A percentile compares a stretch with the other conserved stretches of the same genome.
Evolutionary conservation across 2,888 invertebrate genomes (phyloP).

Genomic region (Athripsodes cinereus): DNA sequence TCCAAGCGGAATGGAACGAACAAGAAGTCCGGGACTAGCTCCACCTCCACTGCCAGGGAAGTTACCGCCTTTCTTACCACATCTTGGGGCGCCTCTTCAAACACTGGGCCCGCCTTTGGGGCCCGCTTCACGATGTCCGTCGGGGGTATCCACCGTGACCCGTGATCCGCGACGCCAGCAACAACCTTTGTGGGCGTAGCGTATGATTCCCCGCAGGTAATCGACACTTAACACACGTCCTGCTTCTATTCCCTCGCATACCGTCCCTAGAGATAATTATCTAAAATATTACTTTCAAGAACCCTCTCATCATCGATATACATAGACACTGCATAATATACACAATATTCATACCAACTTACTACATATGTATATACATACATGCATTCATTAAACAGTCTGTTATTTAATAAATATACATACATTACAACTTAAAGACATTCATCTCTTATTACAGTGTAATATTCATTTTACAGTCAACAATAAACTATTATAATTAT

Average conservation of each 20-base stretch:
- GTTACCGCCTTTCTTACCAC: conserved; percentile 50
- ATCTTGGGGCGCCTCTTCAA: conserved; percentile 39
- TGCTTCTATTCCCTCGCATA: conserved; percentile 24
- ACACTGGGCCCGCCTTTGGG: conserved; percentile 38
- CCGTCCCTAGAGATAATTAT: conserved; percentile 19
- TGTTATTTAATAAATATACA: no score
- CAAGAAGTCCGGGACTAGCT: conserved; percentile 56
- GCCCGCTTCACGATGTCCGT: conserved; percentile 43
- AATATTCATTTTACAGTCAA: no score
- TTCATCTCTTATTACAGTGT: no score
- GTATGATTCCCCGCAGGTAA: conserved; percentile 63
- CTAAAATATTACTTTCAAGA: conserved; percentile 3
- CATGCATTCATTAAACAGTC: no score
- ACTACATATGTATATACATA: no score
- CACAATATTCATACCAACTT: no score
- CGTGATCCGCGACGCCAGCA: conserved; percentile 56
- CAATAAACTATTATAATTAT: no score
- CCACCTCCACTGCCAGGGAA: conserved; percentile 55
- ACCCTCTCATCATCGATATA: conserved; percentile 6
- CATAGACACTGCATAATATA: no score
- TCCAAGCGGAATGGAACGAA: conserved; percentile 50
- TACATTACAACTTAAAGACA: no score
- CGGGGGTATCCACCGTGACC: conserved; percentile 39
- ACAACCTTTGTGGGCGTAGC: conserved; percentile 77
- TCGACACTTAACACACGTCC: conserved; percentile 27